phyloP scores from a whole-genome alignment of 2,113 vertebrate species.

The Daphoenositta chrysoptera region DNA sequence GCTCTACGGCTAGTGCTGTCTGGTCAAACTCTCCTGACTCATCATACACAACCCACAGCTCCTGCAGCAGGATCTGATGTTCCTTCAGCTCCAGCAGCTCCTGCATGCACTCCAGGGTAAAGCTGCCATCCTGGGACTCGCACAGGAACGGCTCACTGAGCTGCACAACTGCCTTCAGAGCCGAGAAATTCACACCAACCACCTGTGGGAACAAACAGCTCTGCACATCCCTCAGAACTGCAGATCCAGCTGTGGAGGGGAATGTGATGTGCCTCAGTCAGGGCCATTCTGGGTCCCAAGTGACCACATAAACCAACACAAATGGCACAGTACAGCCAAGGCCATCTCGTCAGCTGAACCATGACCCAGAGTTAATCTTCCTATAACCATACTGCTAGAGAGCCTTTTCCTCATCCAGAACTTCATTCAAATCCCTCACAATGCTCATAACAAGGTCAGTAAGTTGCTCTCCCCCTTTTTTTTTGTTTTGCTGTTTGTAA shows the following conservation, averaged over 20 bases:
- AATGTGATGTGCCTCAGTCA: fast-evolving
- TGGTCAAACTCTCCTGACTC: constrained; percentile 87
- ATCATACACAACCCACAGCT: constrained; percentile 86
- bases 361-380: not conserved
- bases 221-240: not conserved
- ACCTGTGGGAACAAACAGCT: constrained; percentile 72
- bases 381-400: not conserved
- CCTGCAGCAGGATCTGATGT: constrained; percentile 78
- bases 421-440: not conserved
- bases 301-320: not conserved
- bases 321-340: fast-evolving
- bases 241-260: not conserved
- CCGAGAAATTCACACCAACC: constrained; percentile 74
- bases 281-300: not conserved
- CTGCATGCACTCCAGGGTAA: constrained; percentile 77
- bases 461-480: not conserved
- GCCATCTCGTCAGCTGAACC: not conserved
- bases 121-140: constrained; percentile 74
- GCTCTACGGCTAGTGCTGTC: constrained; percentile 89
- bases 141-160: constrained; percentile 80
- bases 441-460: not conserved
- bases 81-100: constrained; percentile 83
- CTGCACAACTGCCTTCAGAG: constrained; percentile 81
- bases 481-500: not conserved
- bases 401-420: not conserved